These are phyloP conservation scores for Denticeps clupeoides DNA, from an alignment of 2,797 vertebrate species.

Conservation along the genomic window DNA sequence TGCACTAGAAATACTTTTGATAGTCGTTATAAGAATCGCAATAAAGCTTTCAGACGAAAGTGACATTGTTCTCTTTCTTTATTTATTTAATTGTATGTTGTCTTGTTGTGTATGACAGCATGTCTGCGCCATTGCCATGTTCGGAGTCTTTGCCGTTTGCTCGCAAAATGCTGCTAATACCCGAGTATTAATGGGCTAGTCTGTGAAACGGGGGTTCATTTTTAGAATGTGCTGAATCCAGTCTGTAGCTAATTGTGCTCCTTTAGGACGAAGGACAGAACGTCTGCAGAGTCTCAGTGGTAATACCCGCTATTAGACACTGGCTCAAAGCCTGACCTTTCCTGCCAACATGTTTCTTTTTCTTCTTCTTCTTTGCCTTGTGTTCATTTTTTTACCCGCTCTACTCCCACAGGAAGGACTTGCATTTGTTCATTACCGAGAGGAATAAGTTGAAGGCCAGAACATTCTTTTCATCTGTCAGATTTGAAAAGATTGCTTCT, in stretches of 20 bases:
- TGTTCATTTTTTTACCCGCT: conserved; percentile 37
- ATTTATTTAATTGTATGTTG: no score
- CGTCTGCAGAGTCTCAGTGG: conserved; percentile 6
- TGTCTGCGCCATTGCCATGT: no score
- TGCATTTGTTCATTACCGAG: conserved; percentile 63
- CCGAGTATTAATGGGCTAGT: neutral
- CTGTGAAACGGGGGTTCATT: conserved; percentile 9
- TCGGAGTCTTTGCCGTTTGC: no score
- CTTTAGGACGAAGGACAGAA: conserved; percentile 8
- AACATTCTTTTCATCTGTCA: conserved; percentile 62
- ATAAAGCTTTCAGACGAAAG: no score
- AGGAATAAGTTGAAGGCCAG: conserved; percentile 69
- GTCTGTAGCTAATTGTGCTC: conserved; percentile 2
- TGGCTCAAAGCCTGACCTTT: conserved; percentile 30
- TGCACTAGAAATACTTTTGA: no score
- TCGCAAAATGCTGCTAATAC: no score
- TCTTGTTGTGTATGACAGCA: no score
- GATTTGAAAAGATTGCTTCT: conserved; percentile 70
- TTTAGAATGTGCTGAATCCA: conserved; percentile 4
- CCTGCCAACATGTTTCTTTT: conserved; percentile 52
- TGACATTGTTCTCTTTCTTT: no score
- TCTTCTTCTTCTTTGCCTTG: conserved; percentile 37
- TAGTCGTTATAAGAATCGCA: no score
- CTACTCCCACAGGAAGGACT: conserved; percentile 63
- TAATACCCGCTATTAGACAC: conserved; percentile 13